Conservation (phyloP, 2,888 invertebrate genomes). For the Athalia cordata region DNA sequence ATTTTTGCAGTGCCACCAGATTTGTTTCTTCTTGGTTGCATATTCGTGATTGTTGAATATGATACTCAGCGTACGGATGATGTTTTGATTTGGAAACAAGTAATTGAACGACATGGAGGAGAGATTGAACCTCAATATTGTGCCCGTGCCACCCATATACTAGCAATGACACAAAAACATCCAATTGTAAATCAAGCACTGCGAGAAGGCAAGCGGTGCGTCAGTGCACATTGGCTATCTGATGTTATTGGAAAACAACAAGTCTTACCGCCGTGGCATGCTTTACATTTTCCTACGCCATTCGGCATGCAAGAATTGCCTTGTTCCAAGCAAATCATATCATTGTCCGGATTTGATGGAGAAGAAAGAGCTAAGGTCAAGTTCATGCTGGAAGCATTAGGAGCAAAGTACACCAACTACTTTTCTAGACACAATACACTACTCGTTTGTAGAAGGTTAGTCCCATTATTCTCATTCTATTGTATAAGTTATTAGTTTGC, state of each 20-base stretch:
- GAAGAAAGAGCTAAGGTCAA: conserved; percentile 88
- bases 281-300: conserved; percentile 91
- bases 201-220: conserved; percentile 82
- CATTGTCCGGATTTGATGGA: conserved; percentile 92
- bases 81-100: conserved; percentile 81
- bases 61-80: conserved; percentile 81
- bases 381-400: conserved; percentile 89
- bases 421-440: conserved; percentile 88
- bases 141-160: conserved; percentile 91
- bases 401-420: conserved; percentile 88
- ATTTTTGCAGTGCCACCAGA: conserved; percentile 82
- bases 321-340: conserved; percentile 85
- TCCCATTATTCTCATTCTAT: too few relatives aligned
- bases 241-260: conserved; percentile 92
- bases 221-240: conserved; percentile 92
- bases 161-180: conserved; percentile 93
- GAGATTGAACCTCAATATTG: conserved; percentile 91
- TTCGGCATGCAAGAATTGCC: conserved; percentile 83
- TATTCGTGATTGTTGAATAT: conserved; percentile 92
- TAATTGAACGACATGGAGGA: conserved; percentile 88
- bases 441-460: conserved; percentile 79
- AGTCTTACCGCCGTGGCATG: conserved; percentile 94
- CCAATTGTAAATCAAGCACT: conserved; percentile 91
- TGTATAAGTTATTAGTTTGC: not conserved
- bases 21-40: conserved; percentile 92